Evolutionary conservation across 2,888 invertebrate species (phyloP), one percentile per base, ranked within the genome.

Genomic region (Gortyna flavago): DNA sequence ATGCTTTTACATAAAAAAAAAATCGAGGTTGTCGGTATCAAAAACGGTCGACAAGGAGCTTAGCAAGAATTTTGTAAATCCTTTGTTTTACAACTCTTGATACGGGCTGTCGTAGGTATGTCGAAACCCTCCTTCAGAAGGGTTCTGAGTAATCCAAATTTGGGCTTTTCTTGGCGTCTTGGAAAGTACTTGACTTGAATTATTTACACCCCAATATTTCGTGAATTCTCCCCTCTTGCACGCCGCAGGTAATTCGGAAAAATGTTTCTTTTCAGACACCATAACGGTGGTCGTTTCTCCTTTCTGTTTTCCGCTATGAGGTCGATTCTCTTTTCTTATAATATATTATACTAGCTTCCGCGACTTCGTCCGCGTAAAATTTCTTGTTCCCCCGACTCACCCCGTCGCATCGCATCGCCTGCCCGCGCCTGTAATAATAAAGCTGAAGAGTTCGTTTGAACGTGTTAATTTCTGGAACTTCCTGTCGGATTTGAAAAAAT

Each of bases 181-280:
- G 57, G 16, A 51, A 48, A 6, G 67, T 57, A 35, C 61, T 78
- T 82, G 69, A 48, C 68, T 78, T 85, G 83, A 85, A 84, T 84
- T 69, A 74, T 85, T 84, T 69, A 85, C 78, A 74, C 74, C 83
- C 84, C 69, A 54, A 62, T 59, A 65, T 41, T 54, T 85, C 61
- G 61, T 7, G 16, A 41, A 72, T 51, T 77, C 77, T 66, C 77
- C 83, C 83, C 85, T 77, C 72, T 59, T 67, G 72, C 29, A 41
- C 48, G 32, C n/a, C 32, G 61, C 0, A 44, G 44, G 44, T 66
- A 77, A 72, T 85, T 72, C 44, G 65, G 69, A 8, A 65, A 54
- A 66, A 32, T 75, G 81, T 66, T 66, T 66, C 35, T 21, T 61
- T 81, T 59, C 25, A 51, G 48, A 41, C 48, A 41, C 32, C 1